Evolutionary conservation across 2,113 vertebrate genomes (phyloP), one percentile per base, ranked within the genome.

Genomic region (Nestor notabilis): DNA sequence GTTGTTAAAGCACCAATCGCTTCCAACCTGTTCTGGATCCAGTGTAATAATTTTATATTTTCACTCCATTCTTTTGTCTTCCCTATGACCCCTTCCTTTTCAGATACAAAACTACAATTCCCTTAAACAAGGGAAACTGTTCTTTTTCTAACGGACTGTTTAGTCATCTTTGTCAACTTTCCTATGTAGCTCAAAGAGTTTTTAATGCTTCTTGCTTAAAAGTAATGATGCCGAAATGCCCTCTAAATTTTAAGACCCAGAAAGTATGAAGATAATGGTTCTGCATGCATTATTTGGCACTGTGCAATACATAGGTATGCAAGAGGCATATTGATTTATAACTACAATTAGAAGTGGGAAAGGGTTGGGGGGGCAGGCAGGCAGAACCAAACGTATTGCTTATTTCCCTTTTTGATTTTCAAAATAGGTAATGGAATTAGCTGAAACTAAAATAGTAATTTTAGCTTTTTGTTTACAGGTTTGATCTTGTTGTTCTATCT

Each of bases 401-500:
- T 33, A 29, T 83, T 83, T 82, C 19, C n/a, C 9, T 1, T 61
- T 83, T 86, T 79, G 12, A 25, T 72, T 92, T 76, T 93, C 75
- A 43, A 55, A 66, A 43, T 23, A 44, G 17, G 3, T 66, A 43
- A 43, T 75, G 39, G 28, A 88, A 92, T 90, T 83, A 56, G 27
- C 37, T 84, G 43, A 85, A 84, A 71, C 2, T 2, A 81, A 92
- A 87, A 7, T 16, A 43, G 17, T 95, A 79, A 96, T 65, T 93
- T 71, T 77, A 56, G 5, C 9, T 83, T 93, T 90, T 84, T 71
- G 93, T 95, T 95, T 93, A 8, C 98, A 99, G 99, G 98, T 84
- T 98, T 99, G 97, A 99, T 99, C 98, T 98, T 99, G 70, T 97
- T 99, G 43, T 99, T 99, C 97, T 99, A 99, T 97, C 95, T 99